Base-by-base conservation (phyloP, 2,888 invertebrate species). In the Pristionchus fissidentatus region DNA sequence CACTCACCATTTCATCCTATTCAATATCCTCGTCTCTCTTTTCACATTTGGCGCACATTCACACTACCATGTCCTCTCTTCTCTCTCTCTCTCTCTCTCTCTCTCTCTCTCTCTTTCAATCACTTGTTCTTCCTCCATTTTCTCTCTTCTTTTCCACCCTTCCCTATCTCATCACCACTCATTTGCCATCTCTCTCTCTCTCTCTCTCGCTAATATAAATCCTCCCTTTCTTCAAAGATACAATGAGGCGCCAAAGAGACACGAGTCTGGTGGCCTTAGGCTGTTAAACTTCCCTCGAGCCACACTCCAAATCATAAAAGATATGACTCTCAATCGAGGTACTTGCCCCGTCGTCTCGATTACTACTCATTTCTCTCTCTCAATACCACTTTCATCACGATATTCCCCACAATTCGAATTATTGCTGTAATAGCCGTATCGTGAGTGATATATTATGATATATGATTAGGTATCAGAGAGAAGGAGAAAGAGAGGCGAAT, bases 31-130 rank as follows among this genome's bases (percentile, higher is more conserved):
- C 41, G 38, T 26, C 29, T 1, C 35, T 22, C 35, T 29, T 77
- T 49, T 46, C 49, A 46, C 75, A 77, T 77, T 77, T 49, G 75
- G 49, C 75, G 75, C 49, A 43, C 46, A 77, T 26, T 77, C 73
- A 43, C 43, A 26, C 73, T 49, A 15, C 49, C 19, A n/a, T 22
- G 32, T 73, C 5, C 35, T 19, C 62, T 32, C 19, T 19, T 49
- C 49, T 19, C 49, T 49, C 49, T 49, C 49, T 19, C 49, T 49
- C 60, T 60, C 19, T 60, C n/a, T 60, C 60, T 26, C 60, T n/a
- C 60, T 41, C 38, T 73, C 73, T 41, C 41, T 73, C 38, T n/a
- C 73, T 26, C 26, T 79, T 41, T 79, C 57, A 55, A 38, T 79
- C 79, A 43, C 79, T 41, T 41, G 35, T 43, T 79, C 79, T 46